Evolutionary conservation across 1,140 invertebrate species (phyloP), one percentile per base, ranked within the genome.

Genomic region (Trypoxylus dichotomus): DNA sequence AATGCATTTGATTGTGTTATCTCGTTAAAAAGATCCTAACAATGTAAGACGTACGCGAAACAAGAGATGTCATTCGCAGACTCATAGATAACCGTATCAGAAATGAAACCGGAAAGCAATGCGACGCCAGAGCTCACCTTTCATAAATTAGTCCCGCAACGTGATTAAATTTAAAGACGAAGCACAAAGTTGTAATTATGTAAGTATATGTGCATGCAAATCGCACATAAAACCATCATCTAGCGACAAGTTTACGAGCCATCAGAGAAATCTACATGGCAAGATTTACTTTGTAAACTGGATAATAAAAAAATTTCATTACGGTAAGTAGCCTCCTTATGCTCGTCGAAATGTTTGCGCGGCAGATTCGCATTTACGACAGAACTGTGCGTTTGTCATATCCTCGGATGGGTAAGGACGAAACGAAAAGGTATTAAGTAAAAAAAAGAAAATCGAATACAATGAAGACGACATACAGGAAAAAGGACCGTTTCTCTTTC

Each of bases 221-320:
- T 63, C 19, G 58, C 58, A n/a, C 58, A 27, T 63, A 63, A 63
- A 63, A 63, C 58, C 58, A 63, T 63, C 58, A 63, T 63, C 19
- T 27, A 63, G 58, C 58, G 58, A 63, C 58, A 63, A 63, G 19
- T 63, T 63, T 63, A 63, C 58, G 58, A 63, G 58, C 58, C 58
- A 63, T 63, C 58, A 63, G 58, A 63, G 58, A 63, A 63, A 63
- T 63, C 58, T 63, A 63, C 58, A 63, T 63, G 19, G 58, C 58
- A 27, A 63, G 58, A 63, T 63, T 63, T 24, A 63, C 58, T 63
- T 63, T 63, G 58, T 63, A 63, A 63, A 63, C 58, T 63, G 15
- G 58, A 63, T 63, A 63, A 63, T 63, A 63, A 63, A 63, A 63
- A 63, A 63, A 8, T 7, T 63, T 63, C 58, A 63, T 63, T 63